These are phyloP conservation scores for Caenorhabditis angaria DNA, from an alignment of 2,888 invertebrate species.

Conservation along the genomic window DNA sequence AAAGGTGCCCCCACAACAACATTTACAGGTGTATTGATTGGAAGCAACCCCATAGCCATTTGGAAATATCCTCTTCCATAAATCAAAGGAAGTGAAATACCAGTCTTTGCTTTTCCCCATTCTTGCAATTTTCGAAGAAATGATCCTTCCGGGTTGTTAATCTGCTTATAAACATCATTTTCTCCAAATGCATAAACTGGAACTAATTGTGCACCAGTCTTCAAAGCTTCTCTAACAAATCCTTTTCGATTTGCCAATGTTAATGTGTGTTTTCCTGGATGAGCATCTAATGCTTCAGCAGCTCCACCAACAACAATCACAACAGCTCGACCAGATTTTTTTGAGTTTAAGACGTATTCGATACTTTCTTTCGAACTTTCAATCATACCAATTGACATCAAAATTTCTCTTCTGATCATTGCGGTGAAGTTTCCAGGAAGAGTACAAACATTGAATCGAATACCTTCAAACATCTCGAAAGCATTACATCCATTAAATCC, in stretches of 20 bases:
- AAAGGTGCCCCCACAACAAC: conserved; percentile 90
- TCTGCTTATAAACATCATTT: conserved; percentile 72
- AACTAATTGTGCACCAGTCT: conserved; percentile 71
- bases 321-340: conserved; percentile 37
- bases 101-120: conserved; percentile 68
- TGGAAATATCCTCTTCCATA: conserved; percentile 74
- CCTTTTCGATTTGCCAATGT: conserved; percentile 44
- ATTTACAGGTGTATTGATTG: conserved; percentile 82
- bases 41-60: conserved; percentile 80
- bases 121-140: conserved; percentile 54
- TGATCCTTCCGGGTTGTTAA: conserved; percentile 59
- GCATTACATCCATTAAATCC: conserved; percentile 78
- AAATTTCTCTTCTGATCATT: conserved; percentile 53
- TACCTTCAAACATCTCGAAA: conserved; percentile 58
- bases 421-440: conserved; percentile 47
- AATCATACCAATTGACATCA: conserved; percentile 73
- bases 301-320: conserved; percentile 54
- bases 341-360: conserved; percentile 41
- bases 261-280: conserved; percentile 44
- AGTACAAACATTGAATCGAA: conserved; percentile 45
- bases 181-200: conserved; percentile 74
- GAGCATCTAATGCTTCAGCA: conserved; percentile 47
- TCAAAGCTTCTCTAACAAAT: conserved; percentile 46
- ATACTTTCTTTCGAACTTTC: conserved; percentile 48
- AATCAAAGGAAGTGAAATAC: conserved; percentile 73